Conservation (phyloP, 2,888 invertebrate genomes). For the Drosophila neonasuta region DNA sequence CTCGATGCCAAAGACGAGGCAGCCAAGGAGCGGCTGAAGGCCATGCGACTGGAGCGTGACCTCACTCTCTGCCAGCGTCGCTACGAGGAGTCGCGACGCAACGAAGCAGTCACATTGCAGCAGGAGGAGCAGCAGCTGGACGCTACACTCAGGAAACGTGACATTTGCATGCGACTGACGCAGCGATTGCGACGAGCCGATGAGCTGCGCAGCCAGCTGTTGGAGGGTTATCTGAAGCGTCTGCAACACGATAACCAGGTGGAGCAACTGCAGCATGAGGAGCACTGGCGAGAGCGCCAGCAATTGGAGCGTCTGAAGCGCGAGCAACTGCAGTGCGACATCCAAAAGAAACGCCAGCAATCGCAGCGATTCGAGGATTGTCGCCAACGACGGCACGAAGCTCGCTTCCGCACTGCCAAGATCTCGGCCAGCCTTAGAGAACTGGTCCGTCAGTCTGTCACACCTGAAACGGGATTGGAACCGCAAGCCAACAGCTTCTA, state of each 20-base stretch:
- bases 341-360: constrained; percentile 77
- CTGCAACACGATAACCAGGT: constrained; percentile 80
- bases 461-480: constrained; percentile 72
- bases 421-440: constrained; percentile 81
- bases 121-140: constrained; percentile 80
- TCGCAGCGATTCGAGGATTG: constrained; percentile 78
- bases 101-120: constrained; percentile 75
- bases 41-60: constrained; percentile 75
- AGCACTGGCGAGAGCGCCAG: constrained; percentile 80
- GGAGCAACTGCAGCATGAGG: constrained; percentile 80
- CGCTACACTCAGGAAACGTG: constrained; percentile 78
- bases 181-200: constrained; percentile 80
- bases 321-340: constrained; percentile 75
- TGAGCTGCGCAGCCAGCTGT: constrained; percentile 71
- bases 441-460: constrained; percentile 80
- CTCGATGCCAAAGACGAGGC: constrained; percentile 78
- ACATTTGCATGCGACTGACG: constrained; percentile 77
- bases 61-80: constrained; percentile 76
- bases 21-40: constrained; percentile 76
- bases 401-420: constrained; percentile 79
- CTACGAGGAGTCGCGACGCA: constrained; percentile 78
- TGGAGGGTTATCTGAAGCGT: constrained; percentile 78
- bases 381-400: constrained; percentile 74
- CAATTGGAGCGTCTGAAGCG: constrained; percentile 73
- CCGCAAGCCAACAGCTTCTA: constrained; percentile 43